Evolutionary conservation across 2,113 vertebrate genomes (phyloP), one percentile per base, ranked within the genome.

Genomic region (Zootoca vivipara): DNA sequence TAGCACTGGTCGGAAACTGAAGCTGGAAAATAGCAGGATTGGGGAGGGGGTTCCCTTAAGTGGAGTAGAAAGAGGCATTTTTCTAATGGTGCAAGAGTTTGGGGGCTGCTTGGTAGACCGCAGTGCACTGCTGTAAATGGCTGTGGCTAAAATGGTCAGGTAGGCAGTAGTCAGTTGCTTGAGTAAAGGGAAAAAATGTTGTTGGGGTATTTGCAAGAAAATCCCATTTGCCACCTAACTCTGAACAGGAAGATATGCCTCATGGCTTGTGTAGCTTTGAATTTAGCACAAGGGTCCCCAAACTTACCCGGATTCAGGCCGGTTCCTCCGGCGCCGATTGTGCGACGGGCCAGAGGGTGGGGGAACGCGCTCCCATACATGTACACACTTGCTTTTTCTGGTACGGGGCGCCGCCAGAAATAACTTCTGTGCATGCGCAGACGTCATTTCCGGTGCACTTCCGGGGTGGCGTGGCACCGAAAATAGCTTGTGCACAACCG

Each of bases 1-100:
- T 78, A 72, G 89, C 86, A 73, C 67, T 91, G 78, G 86, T 86
- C 52, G 58, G 72, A 35, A 89, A 91, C 65, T 78, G 52, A 87
- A 91, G 5, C 24, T 64, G 18, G 77, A 4, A 72, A 73, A 92
- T 1, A 40, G 78, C 20, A 65, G 56, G 26, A 4, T 15, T 4
- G 20, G 65, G 24, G 38, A 9, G 4, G 7, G 58, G 13, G 58
- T 24, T 38, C 24, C n/a, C 26, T 74, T 16, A 0, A 9, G 20
- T 22, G 56, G 33, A 24, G 78, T 33, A 1, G 33, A 38, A 35
- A 84, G 82, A 15, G 12, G 5, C 12, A 73, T 74, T 58, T 73
- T 33, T 33, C 10, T 12, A 56, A 42, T 65, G 9, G 9, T 67
- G 62, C 1, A 13, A 67, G 72, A 33, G 0, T 7, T 67, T 28